Evolutionary conservation across 2,888 invertebrate genomes (phyloP).

Genomic region (Hypercompe scribonia): DNA sequence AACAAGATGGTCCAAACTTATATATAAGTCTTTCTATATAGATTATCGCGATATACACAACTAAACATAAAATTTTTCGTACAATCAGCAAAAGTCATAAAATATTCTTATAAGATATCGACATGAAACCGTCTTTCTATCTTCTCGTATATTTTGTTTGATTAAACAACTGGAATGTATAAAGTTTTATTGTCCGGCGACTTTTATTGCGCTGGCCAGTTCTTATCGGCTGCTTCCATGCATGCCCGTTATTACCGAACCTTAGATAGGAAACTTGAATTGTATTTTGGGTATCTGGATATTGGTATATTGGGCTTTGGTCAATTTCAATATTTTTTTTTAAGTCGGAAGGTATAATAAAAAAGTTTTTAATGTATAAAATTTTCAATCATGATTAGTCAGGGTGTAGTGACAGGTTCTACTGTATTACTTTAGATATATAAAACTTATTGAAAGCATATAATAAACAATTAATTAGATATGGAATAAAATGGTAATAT

Average conservation of each 20-base stretch:
- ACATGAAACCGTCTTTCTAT: slow-evolving; percentile 33
- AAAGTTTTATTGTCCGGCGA: slow-evolving; percentile 42
- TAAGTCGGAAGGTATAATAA: background rate
- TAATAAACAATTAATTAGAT: no score
- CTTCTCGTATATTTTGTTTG: slow-evolving; percentile 34
- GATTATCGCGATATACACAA: background rate
- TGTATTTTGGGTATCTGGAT: slow-evolving; percentile 2
- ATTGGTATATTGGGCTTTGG: background rate
- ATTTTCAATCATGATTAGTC: background rate
- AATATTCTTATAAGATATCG: slow-evolving; percentile 17
- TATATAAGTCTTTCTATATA: background rate
- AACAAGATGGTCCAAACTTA: background rate
- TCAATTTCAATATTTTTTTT: no score
- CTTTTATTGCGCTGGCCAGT: slow-evolving; percentile 43
- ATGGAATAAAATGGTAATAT: no score
- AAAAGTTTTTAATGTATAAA: background rate
- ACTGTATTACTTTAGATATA: no score
- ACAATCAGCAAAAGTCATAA: slow-evolving; percentile 14
- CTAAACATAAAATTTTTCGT: slow-evolving; percentile 15
- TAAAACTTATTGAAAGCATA: no score
- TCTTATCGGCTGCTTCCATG: slow-evolving; percentile 42
- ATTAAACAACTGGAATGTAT: slow-evolving; percentile 42
- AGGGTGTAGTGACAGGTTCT: no score
- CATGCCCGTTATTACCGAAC: slow-evolving; percentile 40
- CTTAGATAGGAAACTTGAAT: slow-evolving; percentile 26